phyloP scores from a whole-genome alignment of 2,888 invertebrate species.

The Chaetoderma sp. region DNA sequence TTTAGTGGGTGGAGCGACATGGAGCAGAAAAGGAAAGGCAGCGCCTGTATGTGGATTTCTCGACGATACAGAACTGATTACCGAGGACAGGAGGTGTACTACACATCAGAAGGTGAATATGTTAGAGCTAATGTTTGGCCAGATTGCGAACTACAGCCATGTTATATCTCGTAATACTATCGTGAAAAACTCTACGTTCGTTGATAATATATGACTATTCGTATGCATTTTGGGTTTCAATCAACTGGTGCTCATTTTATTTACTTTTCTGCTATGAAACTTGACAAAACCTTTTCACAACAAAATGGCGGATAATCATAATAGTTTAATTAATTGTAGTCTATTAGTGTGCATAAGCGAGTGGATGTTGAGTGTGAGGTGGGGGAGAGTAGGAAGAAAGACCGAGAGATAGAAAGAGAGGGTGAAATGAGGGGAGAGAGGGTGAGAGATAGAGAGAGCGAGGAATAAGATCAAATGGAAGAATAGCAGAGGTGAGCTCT shows the following conservation, averaged over 20 bases:
- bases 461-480: too few species aligned
- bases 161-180: slow-evolving; percentile 29
- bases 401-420: too few species aligned
- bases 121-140: slow-evolving; percentile 35
- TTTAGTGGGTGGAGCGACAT: slow-evolving; percentile 22
- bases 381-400: too few species aligned
- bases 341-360: too few species aligned
- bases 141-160: slow-evolving; percentile 36
- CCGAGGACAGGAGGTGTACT: slow-evolving; percentile 5
- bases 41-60: slow-evolving; percentile 24
- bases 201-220: slow-evolving; percentile 30
- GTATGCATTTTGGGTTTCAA: slow-evolving; percentile 35
- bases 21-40: slow-evolving; percentile 29
- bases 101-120: slow-evolving; percentile 30
- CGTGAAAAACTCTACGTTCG: slow-evolving; percentile 30
- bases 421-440: too few species aligned
- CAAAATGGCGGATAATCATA: too few species aligned
- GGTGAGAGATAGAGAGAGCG: too few species aligned
- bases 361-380: too few species aligned
- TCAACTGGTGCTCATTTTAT: slow-evolving; percentile 32
- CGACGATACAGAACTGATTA: slow-evolving; percentile 15
- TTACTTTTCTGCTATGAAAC: slow-evolving; percentile 26
- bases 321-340: too few species aligned
- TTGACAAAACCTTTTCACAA: too few species aligned
- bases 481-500: too few species aligned